Conservation (phyloP, 37 sponge, comb jelly and placozoan species). For the Theonella swinhoei region DNA sequence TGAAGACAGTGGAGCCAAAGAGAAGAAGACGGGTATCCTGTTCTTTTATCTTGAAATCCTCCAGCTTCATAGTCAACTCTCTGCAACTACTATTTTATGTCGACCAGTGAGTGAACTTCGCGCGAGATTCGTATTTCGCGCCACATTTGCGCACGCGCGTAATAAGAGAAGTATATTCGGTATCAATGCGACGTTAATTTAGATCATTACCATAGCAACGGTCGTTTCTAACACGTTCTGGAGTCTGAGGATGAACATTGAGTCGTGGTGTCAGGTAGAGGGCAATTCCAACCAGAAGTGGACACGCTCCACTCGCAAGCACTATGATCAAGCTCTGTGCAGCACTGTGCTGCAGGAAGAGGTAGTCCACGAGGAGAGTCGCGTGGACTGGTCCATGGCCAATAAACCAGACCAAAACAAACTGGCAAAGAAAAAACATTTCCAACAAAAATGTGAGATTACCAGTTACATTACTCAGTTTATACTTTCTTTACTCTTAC, state of each 20-base stretch:
- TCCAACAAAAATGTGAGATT: constrained; percentile 72
- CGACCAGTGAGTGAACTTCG: neutral
- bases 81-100: neutral
- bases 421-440: constrained; percentile 55
- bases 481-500: neutral
- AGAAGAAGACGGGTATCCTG: constrained; percentile 60
- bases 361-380: neutral
- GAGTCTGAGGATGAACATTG: constrained; percentile 89
- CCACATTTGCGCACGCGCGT: neutral
- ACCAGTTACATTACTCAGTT: neutral
- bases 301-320: constrained; percentile 68
- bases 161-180: neutral
- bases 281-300: constrained; percentile 71
- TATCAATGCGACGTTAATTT: neutral
- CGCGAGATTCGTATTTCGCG: neutral
- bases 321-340: constrained; percentile 63
- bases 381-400: constrained; percentile 41
- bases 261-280: constrained; percentile 93
- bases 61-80: neutral
- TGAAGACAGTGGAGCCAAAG: constrained; percentile 62
- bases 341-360: constrained; percentile 67
- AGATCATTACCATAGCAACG: constrained; percentile 28
- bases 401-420: constrained; percentile 45
- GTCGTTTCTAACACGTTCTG: neutral
- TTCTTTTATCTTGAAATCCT: constrained; percentile 32